These are phyloP conservation scores for Sycobia sp. DNA, from an alignment of 1,140 invertebrate species.

Conservation along the genomic window DNA sequence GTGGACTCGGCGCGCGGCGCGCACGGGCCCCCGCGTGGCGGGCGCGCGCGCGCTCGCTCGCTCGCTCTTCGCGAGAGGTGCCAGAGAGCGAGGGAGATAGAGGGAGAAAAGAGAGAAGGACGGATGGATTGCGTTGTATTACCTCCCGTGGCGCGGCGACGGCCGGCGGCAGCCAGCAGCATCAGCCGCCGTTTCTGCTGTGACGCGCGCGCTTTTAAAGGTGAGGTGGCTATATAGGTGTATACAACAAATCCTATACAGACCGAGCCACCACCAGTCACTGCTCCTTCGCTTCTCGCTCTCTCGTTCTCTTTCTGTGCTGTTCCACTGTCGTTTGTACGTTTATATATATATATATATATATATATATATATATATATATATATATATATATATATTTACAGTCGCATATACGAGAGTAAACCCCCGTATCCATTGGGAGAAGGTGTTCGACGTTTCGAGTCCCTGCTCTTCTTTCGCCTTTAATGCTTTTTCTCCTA, in stretches of 20 bases:
- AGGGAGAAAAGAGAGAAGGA: constrained; percentile 8
- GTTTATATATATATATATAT: too few relatives aligned
- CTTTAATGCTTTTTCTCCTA: too few relatives aligned
- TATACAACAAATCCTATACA: constrained; percentile 38
- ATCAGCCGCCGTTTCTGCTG: constrained; percentile 37
- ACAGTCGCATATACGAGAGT: too few relatives aligned
- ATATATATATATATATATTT: too few relatives aligned
- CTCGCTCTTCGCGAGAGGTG: too few relatives aligned
- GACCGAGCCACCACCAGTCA: too few relatives aligned
- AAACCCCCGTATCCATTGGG: too few relatives aligned
- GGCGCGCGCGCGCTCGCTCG: too few relatives aligned
- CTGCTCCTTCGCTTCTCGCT: neutral
- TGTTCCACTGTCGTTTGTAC: constrained; percentile 23
- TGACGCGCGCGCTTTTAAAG: constrained; percentile 36
- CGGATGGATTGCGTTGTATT: constrained; percentile 28
- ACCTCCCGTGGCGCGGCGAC: constrained; percentile 26
- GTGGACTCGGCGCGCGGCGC: constrained; percentile 30
- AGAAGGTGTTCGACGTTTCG: too few relatives aligned
- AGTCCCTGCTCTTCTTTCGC: too few relatives aligned
- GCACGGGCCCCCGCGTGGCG: neutral
- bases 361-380: too few relatives aligned
- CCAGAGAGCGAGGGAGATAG: constrained; percentile 9
- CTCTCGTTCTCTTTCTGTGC: constrained; percentile 4
- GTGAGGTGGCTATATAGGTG: constrained; percentile 44
- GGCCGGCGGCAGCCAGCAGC: neutral